Base-by-base conservation (phyloP, 2,797 vertebrate species). In the Falco novaeseelandiae region DNA sequence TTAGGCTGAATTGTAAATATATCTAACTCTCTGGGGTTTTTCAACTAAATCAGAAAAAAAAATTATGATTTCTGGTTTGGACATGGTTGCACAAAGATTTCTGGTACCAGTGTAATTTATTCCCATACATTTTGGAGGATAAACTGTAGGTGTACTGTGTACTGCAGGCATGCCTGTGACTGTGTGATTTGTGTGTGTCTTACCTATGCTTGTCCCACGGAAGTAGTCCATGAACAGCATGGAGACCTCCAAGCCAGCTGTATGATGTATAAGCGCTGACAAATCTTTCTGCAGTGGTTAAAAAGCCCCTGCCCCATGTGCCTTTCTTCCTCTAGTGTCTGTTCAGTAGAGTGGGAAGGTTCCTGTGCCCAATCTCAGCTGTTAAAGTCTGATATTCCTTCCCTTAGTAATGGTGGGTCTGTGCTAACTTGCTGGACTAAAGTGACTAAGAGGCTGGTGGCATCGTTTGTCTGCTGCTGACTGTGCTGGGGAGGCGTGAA, bases 221-320 rank as follows among this genome's bases (percentile, higher is more conserved):
- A 82, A 70, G 8, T 3, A 29, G 72, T 51, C 12, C 6, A 2
- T 72, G 42, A 70, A 7, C 36, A 49, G n/a, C 63, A 8, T 19
- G 89, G 46, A 83, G 42, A 59, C 16, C 61, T 87, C 71, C 73
- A 83, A 8, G 61, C 17, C 81, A 52, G 29, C 25, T 61, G 0
- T 44, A 1, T 42, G 44, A 8, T 0, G 0, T 22, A 7, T 9
- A 17, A 48, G 14, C 0, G 0, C 74, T 72, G 62, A 54, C 58
- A 58, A 14, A 66, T 51, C 16, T 84, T 85, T 42, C 54, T 91
- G 52, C 30, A 23, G 49, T 0, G 4, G 22, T 83, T 86, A 30
- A 25, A 38, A 46, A 29, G 18, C 42, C 76, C 49, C 46, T 67
- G 9, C 13, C 67, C 55, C 51, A 20, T 42, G 9, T 82, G 58